Percentiles rank a stretch among this genome's conserved stretches.
Evolutionary conservation across 2,113 vertebrate genomes (phyloP).

Genomic region (Poeciliopsis occidentalis): DNA sequence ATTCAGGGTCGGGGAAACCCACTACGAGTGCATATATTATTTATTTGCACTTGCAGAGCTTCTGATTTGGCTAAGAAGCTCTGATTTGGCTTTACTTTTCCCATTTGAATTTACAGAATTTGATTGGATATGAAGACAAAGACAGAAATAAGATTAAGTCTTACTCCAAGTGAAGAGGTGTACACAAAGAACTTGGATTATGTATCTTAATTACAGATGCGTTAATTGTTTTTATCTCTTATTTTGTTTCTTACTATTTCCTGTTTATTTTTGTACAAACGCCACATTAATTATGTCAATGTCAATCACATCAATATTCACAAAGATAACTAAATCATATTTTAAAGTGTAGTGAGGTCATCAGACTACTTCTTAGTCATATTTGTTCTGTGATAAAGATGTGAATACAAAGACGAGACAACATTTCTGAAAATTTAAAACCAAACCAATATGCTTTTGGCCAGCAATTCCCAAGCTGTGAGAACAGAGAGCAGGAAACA

Average conservation of each 20-base stretch:
- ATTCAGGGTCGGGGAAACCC: not conserved
- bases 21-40: not conserved
- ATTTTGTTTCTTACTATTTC: constrained; percentile 16
- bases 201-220: constrained; percentile 29
- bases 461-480: constrained; percentile 25
- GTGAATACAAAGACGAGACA: not conserved
- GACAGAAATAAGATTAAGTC: constrained; percentile 39
- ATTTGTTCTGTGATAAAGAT: not conserved
- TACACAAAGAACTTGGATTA: constrained; percentile 41
- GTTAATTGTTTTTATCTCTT: constrained; percentile 31
- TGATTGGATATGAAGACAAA: constrained; percentile 44
- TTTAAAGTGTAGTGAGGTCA: not conserved
- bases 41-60: not conserved
- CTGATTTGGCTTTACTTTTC: constrained; percentile 40
- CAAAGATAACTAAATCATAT: not conserved
- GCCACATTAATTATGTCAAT: constrained; percentile 1
- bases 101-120: constrained; percentile 41
- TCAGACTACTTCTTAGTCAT: not conserved
- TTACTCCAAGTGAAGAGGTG: constrained; percentile 30
- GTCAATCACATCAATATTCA: not conserved
- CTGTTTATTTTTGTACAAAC: constrained; percentile 29
- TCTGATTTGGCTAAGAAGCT: not conserved
- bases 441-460: constrained; percentile 7
- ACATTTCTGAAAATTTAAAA: constrained; percentile 12
- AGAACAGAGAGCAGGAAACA: constrained; percentile 35